Conservation (phyloP, 2,113 vertebrate species). For the Climacteris rufus region DNA sequence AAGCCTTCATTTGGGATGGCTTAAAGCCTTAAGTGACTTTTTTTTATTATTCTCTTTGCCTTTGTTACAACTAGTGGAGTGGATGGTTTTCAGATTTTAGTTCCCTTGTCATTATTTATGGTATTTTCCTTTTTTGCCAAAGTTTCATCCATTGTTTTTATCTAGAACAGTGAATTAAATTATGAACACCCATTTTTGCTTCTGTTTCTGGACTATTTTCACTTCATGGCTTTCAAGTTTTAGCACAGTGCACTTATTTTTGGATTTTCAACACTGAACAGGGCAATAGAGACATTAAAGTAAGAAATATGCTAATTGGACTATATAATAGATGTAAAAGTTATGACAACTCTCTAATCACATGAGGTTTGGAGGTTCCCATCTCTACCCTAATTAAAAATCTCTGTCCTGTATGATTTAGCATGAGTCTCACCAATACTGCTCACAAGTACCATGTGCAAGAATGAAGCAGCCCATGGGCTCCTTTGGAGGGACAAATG, state of each 20-base stretch:
- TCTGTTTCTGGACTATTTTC: background rate
- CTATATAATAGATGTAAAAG: conserved; percentile 21
- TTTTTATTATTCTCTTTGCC: background rate
- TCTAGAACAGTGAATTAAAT: background rate
- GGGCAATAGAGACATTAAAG: conserved; percentile 15
- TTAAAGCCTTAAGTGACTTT: background rate
- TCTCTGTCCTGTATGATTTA: background rate
- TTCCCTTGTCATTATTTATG: background rate
- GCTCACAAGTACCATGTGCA: background rate
- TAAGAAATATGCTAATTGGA: conserved; percentile 29
- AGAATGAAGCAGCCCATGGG: background rate
- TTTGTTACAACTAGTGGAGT: background rate
- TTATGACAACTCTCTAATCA: conserved; percentile 5
- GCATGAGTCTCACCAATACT: background rate
- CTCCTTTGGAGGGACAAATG: background rate
- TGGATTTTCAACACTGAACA: background rate
- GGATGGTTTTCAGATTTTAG: background rate
- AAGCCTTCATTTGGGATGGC: background rate
- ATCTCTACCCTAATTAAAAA: conserved; percentile 31
- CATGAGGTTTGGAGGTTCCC: background rate
- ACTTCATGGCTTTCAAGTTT: background rate
- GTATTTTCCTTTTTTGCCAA: background rate
- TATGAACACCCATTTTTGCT: background rate
- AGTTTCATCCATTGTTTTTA: background rate
- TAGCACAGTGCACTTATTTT: background rate